Evolutionary conservation across 2,888 invertebrate species (phyloP).

Genomic region (Lasiommata megera): DNA sequence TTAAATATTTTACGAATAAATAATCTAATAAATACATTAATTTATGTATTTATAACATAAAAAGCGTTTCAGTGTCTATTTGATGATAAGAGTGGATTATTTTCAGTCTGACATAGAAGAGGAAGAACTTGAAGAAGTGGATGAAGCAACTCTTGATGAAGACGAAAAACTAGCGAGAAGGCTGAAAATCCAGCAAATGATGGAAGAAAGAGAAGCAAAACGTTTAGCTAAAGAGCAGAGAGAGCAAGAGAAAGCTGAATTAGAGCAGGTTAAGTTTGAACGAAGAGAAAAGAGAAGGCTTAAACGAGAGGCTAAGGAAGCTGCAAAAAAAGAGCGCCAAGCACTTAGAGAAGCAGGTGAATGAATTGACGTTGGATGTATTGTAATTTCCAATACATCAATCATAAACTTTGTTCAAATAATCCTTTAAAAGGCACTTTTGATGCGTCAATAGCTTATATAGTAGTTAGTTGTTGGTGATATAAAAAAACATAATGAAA

Average conservation of each 20-base stretch:
- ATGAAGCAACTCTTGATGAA: slow-evolving; percentile 64
- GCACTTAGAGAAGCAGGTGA: slow-evolving; percentile 57
- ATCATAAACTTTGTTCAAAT: too few relatives aligned
- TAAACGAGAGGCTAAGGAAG: slow-evolving; percentile 57
- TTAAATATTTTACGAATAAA: too few relatives aligned
- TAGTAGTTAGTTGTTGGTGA: too few relatives aligned
- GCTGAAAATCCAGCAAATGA: slow-evolving; percentile 47
- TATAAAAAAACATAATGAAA: too few relatives aligned
- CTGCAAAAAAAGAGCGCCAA: slow-evolving; percentile 54
- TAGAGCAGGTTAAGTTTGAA: slow-evolving; percentile 52
- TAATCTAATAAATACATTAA: too few relatives aligned
- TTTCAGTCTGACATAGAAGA: slow-evolving; percentile 53
- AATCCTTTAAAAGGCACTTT: too few relatives aligned
- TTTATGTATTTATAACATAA: too few relatives aligned
- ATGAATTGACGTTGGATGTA: not conserved
- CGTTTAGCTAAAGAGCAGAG: slow-evolving; percentile 52
- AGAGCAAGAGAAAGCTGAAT: slow-evolving; percentile 50
- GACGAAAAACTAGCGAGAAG: slow-evolving; percentile 62
- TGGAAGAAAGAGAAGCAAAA: slow-evolving; percentile 48
- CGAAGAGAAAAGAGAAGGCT: slow-evolving; percentile 56
- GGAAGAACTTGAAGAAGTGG: slow-evolving; percentile 64
- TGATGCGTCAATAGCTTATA: too few relatives aligned
- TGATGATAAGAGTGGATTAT: not conserved
- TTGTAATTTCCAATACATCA: too few relatives aligned
- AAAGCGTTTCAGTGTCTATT: too few relatives aligned